Evolutionary conservation across 2,113 vertebrate species (phyloP).

Genomic region (Salvelinus namaycush): DNA sequence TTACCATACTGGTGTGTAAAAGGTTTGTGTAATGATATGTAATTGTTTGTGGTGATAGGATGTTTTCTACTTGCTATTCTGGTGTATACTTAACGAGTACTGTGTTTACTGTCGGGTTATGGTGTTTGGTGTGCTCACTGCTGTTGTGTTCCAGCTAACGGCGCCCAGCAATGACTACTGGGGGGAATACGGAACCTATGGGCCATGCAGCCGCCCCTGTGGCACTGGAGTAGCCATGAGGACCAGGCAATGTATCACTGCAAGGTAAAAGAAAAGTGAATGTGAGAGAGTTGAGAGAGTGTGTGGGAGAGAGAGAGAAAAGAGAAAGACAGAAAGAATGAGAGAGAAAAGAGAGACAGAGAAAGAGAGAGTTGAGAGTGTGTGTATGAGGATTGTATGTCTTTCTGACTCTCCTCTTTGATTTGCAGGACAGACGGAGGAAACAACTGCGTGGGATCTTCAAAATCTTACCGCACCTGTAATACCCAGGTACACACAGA

Average conservation of each 20-base stretch:
- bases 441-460: slow-evolving; percentile 84
- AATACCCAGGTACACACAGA: slow-evolving; percentile 79
- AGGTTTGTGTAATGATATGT: background rate
- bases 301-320: background rate
- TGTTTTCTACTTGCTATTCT: background rate
- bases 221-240: slow-evolving; percentile 70
- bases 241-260: slow-evolving; percentile 65
- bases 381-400: background rate
- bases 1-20: background rate
- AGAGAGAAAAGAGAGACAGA: background rate
- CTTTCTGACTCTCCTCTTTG: background rate
- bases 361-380: no score
- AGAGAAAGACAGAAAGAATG: no score
- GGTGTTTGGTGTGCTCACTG: background rate
- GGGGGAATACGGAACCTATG: slow-evolving; percentile 66
- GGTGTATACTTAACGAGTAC: background rate
- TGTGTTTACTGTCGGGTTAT: background rate
- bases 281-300: no score
- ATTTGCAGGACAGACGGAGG: slow-evolving; percentile 81
- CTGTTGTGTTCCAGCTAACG: slow-evolving; percentile 36
- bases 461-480: slow-evolving; percentile 83
- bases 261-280: slow-evolving; percentile 47
- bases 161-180: slow-evolving; percentile 59
- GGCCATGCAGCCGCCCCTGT: slow-evolving; percentile 72
- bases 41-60: background rate